Evolutionary conservation across 2,888 invertebrate genomes (phyloP), one percentile per base, ranked within the genome.

Genomic region (Ectemnius lituratus): DNA sequence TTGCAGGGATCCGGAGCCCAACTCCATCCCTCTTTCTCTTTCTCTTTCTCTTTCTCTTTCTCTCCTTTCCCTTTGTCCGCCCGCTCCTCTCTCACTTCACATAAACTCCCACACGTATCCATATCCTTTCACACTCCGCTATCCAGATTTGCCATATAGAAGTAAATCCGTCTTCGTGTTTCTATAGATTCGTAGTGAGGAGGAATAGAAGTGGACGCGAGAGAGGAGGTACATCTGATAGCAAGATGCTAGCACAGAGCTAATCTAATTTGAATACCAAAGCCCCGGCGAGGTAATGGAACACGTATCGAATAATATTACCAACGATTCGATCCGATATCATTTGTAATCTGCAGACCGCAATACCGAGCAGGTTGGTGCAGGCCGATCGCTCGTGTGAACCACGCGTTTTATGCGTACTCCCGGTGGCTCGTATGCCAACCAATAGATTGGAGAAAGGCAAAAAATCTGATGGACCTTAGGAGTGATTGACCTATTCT

Each of bases 241-340:
- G 47, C 68, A 65, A 68, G 73, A 76, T 73, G 67, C 83, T 81
- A 79, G 78, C 79, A 80, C 74, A 76, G 67, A 78, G 75, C 80
- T 88, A 88, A 88, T 88, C 88, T 87, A 88, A 88, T 88, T 88
- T 88, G 86, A 84, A 84, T 85, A 82, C 69, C 76, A 70, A 58
- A 60, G 76, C 69, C 60, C 61, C 78, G 62, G 63, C 66, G 60
- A 46, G 69, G 83, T 88, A 89, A 90, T 90, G 87, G 89, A 90
- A 89, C 90, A 90, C 90, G 90, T 90, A 90, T 90, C 88, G 86
- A 89, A 89, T 90, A 87, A 89, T 89, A 89, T 89, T 86, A 80
- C 88, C 85, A 86, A 82, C 88, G 83, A 89, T 89, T 88, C 87
- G 86, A 86, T 90, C 89, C 87, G 86, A 89, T 90, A 88, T 88